Conservation (phyloP, 2,113 vertebrate species). For the Aix galericulata region DNA sequence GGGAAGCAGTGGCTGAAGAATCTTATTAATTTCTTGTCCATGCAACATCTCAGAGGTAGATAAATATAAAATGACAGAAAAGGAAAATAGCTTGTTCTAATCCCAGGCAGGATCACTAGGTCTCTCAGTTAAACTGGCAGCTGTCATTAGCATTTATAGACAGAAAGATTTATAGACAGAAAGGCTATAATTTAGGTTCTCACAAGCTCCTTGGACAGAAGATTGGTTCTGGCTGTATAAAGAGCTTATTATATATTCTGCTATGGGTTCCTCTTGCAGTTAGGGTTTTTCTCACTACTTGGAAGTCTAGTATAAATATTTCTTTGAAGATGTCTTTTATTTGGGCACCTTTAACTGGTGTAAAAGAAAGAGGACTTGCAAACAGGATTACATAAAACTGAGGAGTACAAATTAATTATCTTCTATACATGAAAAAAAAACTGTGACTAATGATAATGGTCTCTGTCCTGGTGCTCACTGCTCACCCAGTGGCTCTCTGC, state of each 20-base stretch:
- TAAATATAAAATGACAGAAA: not conserved
- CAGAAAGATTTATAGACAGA: not conserved
- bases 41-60: not conserved
- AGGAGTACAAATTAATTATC: not conserved
- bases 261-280: not conserved
- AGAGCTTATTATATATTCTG: not conserved
- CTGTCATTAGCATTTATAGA: not conserved
- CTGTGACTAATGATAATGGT: fast-evolving
- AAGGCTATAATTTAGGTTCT: not conserved
- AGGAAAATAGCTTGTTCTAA: not conserved
- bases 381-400: not conserved
- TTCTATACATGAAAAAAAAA: not conserved
- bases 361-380: not conserved
- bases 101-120: not conserved
- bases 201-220: not conserved
- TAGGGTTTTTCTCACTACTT: not conserved
- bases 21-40: not conserved
- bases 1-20: not conserved
- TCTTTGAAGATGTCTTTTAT: not conserved
- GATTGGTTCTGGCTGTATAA: not conserved
- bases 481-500: not conserved
- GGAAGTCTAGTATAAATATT: not conserved
- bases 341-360: not conserved
- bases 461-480: not conserved
- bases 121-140: not conserved